Base-by-base conservation (phyloP, 1,140 invertebrate genomes). In the Drosophila hydei region DNA sequence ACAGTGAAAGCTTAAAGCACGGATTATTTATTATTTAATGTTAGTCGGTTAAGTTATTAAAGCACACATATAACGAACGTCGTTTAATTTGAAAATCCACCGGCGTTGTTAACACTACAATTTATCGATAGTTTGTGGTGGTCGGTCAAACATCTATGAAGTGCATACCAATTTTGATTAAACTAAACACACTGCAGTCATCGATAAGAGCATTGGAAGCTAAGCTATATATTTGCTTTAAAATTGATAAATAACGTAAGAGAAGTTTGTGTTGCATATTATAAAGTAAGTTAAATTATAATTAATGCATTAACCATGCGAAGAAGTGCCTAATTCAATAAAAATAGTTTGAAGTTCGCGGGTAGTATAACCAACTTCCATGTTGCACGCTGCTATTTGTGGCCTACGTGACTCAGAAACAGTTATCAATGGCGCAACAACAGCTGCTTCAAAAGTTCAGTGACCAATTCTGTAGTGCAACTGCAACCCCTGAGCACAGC, bases 401-500 rank as follows among this genome's bases (percentile, higher is more conserved):
- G 83, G 88, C 88, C 88, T 90, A 90, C 88, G 88, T 90, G 88
- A 90, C 88, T 90, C 88, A 89, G 79, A 90, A 70, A 51, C 79
- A 78, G 69, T 84, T 90, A 88, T 88, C 88, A 90, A 90, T 90
- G 88, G 88, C 89, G 83, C 83, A 80, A 62, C 72, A 77, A 67
- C 72, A 70, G 79, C 81, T 75, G 47, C 79, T 43, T 72, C 63
- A 73, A 68, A 69, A 87, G 81, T 87, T 87, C 81, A 87, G 43
- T 87, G 83, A 87, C 81, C 81, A 87, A 87, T 42, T 73, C 52
- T 11, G 30, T 50, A 74, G 64, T 73, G 74, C 74, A 77, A 45
- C 64, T 52, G 48, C 60, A 75, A 71, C 68, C 63, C 58, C 54
- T 40, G 70, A 52, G 33, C 18, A 30, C 12, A 58, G 45, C 43